Evolutionary conservation across 2,797 vertebrate genomes (phyloP).

Genomic region (Hypotaenidia philippensis): DNA sequence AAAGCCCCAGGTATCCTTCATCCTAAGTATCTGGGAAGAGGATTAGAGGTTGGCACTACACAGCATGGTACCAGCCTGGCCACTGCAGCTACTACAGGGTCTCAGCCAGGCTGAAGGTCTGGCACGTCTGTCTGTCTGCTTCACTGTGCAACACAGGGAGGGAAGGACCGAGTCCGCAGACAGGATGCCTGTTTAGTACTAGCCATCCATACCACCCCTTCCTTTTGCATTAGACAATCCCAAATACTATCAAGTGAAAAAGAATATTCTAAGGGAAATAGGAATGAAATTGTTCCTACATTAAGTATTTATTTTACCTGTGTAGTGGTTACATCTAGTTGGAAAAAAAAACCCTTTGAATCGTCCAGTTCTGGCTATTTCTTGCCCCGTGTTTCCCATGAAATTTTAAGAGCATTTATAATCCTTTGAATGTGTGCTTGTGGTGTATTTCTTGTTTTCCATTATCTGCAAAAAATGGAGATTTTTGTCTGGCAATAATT

Average conservation of each 20-base stretch:
- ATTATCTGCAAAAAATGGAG: background rate
- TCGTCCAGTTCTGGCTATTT: background rate
- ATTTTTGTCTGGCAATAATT: background rate
- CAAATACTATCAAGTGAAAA: background rate
- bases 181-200: background rate
- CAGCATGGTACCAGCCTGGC: background rate
- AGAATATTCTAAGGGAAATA: background rate
- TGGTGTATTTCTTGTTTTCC: background rate
- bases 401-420: background rate
- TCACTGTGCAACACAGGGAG: rapidly evolving
- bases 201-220: background rate
- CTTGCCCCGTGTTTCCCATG: background rate
- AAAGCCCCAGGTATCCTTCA: background rate
- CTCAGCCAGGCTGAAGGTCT: background rate
- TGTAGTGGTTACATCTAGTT: background rate
- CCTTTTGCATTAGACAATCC: background rate
- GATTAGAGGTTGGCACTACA: background rate
- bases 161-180: rapidly evolving
- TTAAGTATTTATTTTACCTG: background rate
- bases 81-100: background rate
- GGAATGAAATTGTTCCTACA: background rate
- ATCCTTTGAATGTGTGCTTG: background rate
- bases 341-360: background rate
- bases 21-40: background rate
- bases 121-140: background rate